A percentile compares a stretch with the other conserved stretches of the same genome.
Conservation (phyloP, 1,140 invertebrate species). For the Drosophila suzukii region DNA sequence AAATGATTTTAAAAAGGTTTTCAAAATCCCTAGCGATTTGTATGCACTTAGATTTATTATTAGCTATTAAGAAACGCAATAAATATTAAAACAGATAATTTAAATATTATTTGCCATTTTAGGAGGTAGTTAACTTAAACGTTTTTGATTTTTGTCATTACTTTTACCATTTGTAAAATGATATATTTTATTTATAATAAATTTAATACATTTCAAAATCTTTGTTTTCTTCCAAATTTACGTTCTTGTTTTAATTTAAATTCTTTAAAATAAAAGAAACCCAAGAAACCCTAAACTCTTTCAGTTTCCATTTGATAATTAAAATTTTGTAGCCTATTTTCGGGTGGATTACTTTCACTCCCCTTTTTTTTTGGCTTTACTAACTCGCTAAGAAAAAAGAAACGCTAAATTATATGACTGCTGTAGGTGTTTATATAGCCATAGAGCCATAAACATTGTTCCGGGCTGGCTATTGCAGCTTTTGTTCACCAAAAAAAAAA, state of each 20-base stretch:
- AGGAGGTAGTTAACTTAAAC: no score
- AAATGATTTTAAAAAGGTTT: no score
- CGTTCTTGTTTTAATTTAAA: neutral
- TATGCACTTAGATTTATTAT: no score
- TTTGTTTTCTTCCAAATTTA: neutral
- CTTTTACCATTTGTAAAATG: neutral
- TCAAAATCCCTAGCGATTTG: no score
- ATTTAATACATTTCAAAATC: no score
- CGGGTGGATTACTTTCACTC: neutral
- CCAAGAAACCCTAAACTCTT: neutral
- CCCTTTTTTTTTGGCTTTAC: slow-evolving; percentile 31
- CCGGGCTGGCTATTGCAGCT: slow-evolving; percentile 26
- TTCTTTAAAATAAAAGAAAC: neutral
- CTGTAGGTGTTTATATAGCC: slow-evolving; percentile 70
- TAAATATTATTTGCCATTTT: no score
- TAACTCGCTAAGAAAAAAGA: slow-evolving; percentile 27
- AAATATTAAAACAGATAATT: no score
- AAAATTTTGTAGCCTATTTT: slow-evolving; percentile 26
- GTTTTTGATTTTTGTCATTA: neutral
- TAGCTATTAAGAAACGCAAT: no score
- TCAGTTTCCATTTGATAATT: slow-evolving; percentile 41
- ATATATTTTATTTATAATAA: no score
- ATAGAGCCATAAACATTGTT: slow-evolving; percentile 60
- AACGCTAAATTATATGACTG: slow-evolving; percentile 54
- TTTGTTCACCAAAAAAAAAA: slow-evolving; percentile 28